phyloP scores from a whole-genome alignment of 2,113 vertebrate species.

The Pagrus major region DNA sequence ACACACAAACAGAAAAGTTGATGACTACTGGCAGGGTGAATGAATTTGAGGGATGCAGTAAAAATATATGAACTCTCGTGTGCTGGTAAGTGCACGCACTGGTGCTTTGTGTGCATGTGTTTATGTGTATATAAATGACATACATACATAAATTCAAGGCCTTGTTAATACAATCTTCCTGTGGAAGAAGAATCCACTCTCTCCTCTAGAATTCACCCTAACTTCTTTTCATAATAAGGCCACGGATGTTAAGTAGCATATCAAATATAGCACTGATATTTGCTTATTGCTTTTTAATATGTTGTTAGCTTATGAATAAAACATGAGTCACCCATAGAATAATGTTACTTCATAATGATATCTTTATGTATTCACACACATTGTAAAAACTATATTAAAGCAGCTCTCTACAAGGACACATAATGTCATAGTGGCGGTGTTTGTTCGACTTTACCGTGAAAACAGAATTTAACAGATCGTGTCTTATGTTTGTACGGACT shows the following conservation, averaged over 20 bases:
- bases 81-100: neutral
- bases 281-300: conserved; percentile 43
- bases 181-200: neutral
- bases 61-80: neutral
- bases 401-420: conserved; percentile 28
- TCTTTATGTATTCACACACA: conserved; percentile 36
- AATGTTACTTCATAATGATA: conserved; percentile 22
- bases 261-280: conserved; percentile 39
- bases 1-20: too few relatives aligned
- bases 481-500: neutral
- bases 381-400: conserved; percentile 5
- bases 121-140: neutral
- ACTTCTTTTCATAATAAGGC: conserved; percentile 34
- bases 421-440: neutral
- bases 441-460: neutral
- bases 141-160: conserved; percentile 1
- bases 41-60: neutral
- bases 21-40: conserved; percentile 14
- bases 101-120: neutral
- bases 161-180: neutral
- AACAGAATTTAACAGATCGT: neutral
- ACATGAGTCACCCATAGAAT: conserved; percentile 50
- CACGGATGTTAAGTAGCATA: conserved; percentile 31
- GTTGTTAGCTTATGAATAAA: conserved; percentile 46
- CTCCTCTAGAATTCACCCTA: neutral